Conservation (phyloP, 2,888 invertebrate species). For the Axea sp. region DNA sequence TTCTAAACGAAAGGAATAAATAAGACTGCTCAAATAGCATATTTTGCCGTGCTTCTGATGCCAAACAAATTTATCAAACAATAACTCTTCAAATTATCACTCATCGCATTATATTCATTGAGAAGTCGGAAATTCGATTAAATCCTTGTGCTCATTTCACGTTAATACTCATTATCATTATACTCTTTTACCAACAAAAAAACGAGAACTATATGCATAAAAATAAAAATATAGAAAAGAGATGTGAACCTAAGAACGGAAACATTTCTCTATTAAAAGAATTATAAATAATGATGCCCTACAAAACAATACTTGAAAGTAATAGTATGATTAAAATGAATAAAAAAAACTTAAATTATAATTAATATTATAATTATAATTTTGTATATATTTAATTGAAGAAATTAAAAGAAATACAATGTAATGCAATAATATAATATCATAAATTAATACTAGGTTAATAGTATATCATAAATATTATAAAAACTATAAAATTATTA, state of each 20-base stretch:
- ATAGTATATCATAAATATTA: too few relatives aligned
- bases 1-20: slow-evolving; percentile 17
- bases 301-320: slow-evolving; percentile 8
- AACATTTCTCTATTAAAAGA: not conserved
- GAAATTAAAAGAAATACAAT: too few relatives aligned
- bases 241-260: too few relatives aligned
- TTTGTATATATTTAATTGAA: too few relatives aligned
- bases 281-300: not conserved
- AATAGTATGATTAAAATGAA: too few relatives aligned
- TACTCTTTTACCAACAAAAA: not conserved
- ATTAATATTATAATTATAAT: too few relatives aligned
- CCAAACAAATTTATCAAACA: not conserved
- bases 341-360: too few relatives aligned
- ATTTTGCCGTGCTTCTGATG: not conserved
- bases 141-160: slow-evolving; percentile 4
- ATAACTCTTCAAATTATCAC: not conserved
- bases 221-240: slow-evolving; percentile 4
- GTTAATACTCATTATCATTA: not conserved
- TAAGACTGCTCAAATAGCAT: slow-evolving; percentile 8
- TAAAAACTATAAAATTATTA: too few relatives aligned
- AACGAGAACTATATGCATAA: slow-evolving; percentile 16
- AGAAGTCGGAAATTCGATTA: not conserved
- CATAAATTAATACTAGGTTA: too few relatives aligned
- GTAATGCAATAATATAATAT: too few relatives aligned
- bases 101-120: not conserved